Percentiles rank a stretch among this genome's conserved stretches.
These are phyloP conservation scores for Hippasteria phrygiana DNA, from an alignment of 53 echinoderm and acorn worm genomes.

Conservation along the genomic window DNA sequence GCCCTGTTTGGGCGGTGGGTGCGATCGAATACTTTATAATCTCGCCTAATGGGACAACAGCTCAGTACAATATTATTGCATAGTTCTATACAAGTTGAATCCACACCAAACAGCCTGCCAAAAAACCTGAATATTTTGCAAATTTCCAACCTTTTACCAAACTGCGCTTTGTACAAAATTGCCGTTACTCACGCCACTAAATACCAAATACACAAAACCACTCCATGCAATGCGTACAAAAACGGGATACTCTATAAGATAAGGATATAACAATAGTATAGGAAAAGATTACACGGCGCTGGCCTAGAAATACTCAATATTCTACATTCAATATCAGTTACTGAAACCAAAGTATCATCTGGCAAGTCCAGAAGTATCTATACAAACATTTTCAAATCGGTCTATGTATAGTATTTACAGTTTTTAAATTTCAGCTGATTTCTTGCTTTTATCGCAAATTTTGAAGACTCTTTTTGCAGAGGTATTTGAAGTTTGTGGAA, in stretches of 20 bases:
- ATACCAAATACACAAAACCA: not conserved
- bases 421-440: constrained; percentile 39
- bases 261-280: not conserved
- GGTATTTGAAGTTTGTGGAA: constrained; percentile 57
- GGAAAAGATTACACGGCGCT: not conserved
- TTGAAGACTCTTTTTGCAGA: constrained; percentile 11
- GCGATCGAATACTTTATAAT: no score
- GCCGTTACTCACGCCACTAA: not conserved
- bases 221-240: constrained; percentile 12
- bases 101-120: not conserved
- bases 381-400: constrained; percentile 34
- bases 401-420: constrained; percentile 45
- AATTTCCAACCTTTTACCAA: not conserved
- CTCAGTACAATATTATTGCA: not conserved
- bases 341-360: not conserved
- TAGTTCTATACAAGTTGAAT: constrained; percentile 1
- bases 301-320: constrained; percentile 10
- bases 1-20: no score
- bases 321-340: constrained; percentile 21
- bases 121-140: not conserved
- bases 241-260: not conserved
- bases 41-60: not conserved
- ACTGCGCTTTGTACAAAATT: constrained; percentile 10
- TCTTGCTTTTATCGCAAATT: not conserved
- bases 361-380: constrained; percentile 30